phyloP scores from a whole-genome alignment of 2,888 invertebrate genomes.

The Synergus umbraculus region DNA sequence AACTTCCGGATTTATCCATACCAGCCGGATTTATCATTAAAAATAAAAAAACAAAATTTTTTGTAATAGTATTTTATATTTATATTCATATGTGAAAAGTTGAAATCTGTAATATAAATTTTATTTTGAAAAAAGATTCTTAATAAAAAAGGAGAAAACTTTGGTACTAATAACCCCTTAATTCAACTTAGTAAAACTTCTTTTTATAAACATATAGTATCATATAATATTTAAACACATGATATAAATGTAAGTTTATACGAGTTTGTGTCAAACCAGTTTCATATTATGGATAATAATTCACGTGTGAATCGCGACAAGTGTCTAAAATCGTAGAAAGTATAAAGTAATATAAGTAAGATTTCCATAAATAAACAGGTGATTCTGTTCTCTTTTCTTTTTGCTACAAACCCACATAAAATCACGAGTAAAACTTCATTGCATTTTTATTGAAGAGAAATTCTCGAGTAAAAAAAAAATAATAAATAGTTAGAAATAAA shows the following conservation, averaged over 20 bases:
- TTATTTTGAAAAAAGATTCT: no score
- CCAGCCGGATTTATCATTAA: no score
- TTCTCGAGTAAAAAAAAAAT: background rate
- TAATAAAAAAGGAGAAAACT: no score
- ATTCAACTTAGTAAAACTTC: background rate
- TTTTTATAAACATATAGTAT: background rate
- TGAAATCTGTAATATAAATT: no score
- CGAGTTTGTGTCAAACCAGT: conserved; percentile 8
- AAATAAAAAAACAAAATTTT: no score
- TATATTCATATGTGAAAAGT: no score
- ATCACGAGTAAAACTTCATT: background rate
- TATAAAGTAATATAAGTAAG: conserved; percentile 3
- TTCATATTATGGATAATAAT: conserved; percentile 17
- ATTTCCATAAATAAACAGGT: background rate
- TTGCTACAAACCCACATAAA: conserved; percentile 8
- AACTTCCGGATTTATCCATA: no score
- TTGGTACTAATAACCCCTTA: no score
- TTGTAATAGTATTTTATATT: no score
- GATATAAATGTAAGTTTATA: conserved; percentile 5
- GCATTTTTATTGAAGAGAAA: background rate
- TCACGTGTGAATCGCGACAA: conserved; percentile 14
- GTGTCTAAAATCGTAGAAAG: conserved; percentile 32
- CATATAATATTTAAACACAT: background rate
- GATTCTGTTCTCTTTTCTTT: background rate
- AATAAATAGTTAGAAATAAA: background rate